These are phyloP conservation scores for Xenentodon cancila DNA, from an alignment of 2,797 vertebrate genomes.

Conservation along the genomic window DNA sequence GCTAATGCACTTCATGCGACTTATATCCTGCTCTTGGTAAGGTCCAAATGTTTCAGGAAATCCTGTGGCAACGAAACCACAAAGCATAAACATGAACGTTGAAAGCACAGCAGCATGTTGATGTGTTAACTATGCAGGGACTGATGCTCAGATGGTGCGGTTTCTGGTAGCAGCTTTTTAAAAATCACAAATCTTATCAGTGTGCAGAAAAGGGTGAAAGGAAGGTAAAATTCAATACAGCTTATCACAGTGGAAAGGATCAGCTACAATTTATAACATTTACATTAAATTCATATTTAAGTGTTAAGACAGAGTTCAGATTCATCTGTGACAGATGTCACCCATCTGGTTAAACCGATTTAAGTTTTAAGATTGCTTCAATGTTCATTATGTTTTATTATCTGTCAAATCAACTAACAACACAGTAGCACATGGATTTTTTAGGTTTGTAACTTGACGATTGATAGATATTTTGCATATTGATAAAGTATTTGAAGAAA, in stretches of 20 bases:
- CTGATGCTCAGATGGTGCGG: background rate
- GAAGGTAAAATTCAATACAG: background rate
- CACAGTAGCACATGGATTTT: background rate
- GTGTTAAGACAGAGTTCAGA: too few relatives aligned
- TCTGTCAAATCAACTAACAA: background rate
- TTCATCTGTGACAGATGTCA: too few relatives aligned
- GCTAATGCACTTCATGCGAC: background rate
- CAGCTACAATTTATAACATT: background rate
- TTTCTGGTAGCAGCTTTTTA: conserved; percentile 1
- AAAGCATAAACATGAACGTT: background rate
- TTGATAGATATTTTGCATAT: too few relatives aligned
- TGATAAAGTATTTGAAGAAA: too few relatives aligned
- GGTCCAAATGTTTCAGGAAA: too few relatives aligned
- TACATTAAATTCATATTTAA: too few relatives aligned
- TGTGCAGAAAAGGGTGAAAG: background rate
- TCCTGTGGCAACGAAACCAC: background rate
- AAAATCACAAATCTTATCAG: background rate
- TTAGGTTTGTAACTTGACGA: background rate
- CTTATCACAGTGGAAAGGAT: background rate
- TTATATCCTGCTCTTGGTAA: background rate
- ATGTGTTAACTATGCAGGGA: background rate
- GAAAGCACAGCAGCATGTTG: background rate
- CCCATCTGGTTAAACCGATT: too few relatives aligned
- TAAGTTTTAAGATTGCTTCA: too few relatives aligned
- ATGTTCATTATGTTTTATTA: too few relatives aligned